These are phyloP conservation scores for Pelobates cultripes DNA, from an alignment of 2,797 vertebrate genomes.

Conservation along the genomic window DNA sequence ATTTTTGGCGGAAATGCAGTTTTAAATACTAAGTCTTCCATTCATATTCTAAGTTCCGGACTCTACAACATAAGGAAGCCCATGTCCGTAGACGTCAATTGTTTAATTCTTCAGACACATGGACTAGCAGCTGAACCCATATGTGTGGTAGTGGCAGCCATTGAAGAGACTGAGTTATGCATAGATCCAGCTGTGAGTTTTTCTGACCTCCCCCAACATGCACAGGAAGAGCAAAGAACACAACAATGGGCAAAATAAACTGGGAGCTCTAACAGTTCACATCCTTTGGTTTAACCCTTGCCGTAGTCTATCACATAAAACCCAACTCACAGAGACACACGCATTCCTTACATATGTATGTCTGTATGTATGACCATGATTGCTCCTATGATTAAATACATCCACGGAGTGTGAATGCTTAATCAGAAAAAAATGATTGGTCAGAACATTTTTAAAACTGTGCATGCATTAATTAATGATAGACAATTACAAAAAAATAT, in stretches of 20 bases:
- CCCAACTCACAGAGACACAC: no score
- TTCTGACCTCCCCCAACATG: constrained; percentile 21
- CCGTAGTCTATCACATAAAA: no score
- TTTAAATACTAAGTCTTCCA: constrained; percentile 22
- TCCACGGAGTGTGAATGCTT: no score
- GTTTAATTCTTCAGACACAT: constrained; percentile 11
- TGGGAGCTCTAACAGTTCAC: constrained; percentile 2
- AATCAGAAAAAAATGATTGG: no score
- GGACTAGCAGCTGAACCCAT: constrained; percentile 14
- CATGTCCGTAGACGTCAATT: constrained; percentile 22
- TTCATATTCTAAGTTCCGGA: constrained; percentile 34
- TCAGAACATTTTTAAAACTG: no score
- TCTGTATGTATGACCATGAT: no score
- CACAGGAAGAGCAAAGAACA: constrained; percentile 32
- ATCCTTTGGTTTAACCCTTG: constrained; percentile 25
- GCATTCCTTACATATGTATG: no score
- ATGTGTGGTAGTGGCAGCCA: constrained; percentile 11
- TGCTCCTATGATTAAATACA: no score
- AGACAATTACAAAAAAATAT: no score
- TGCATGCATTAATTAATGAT: no score
- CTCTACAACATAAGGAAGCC: constrained; percentile 29
- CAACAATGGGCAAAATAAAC: not conserved
- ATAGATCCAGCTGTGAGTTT: constrained; percentile 27
- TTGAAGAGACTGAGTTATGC: constrained; percentile 21
- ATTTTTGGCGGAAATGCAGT: constrained; percentile 17